Percentiles rank a stretch among this genome's conserved stretches.
These are phyloP conservation scores for Pseudotriccus pelzelni DNA, from an alignment of 2,797 vertebrate genomes.

Conservation along the genomic window DNA sequence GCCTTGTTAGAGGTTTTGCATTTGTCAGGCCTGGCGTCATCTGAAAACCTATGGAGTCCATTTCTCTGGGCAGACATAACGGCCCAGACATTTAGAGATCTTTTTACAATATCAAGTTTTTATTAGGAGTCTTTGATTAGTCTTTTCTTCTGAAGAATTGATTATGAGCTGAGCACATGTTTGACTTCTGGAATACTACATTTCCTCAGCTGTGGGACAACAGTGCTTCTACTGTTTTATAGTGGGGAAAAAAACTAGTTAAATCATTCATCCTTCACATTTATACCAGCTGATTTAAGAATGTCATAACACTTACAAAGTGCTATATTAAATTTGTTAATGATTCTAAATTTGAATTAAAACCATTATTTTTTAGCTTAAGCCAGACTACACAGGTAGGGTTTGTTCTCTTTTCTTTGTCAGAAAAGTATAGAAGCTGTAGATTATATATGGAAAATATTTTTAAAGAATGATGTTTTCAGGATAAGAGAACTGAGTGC, in stretches of 20 bases:
- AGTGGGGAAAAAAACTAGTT: neutral
- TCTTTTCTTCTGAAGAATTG: conserved; percentile 13
- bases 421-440: conserved; percentile 55
- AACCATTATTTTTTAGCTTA: neutral
- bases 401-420: conserved; percentile 51
- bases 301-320: neutral
- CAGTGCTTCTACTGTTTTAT: neutral
- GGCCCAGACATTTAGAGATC: neutral
- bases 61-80: neutral
- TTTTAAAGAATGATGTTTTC: conserved; percentile 45
- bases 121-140: neutral
- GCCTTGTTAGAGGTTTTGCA: neutral
- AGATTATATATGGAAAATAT: conserved; percentile 72
- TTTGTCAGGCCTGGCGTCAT: neutral
- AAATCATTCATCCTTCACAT: neutral
- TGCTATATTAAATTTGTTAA: neutral
- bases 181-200: neutral
- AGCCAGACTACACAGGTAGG: conserved; percentile 9
- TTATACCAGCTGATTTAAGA: neutral
- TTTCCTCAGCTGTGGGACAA: neutral
- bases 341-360: neutral
- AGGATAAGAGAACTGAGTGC: conserved; percentile 47
- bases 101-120: neutral
- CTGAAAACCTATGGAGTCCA: neutral
- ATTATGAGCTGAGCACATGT: neutral